A percentile compares a stretch with the other conserved stretches of the same genome.
These are phyloP conservation scores for Molorchus minor DNA, from an alignment of 2,888 invertebrate genomes.

Conservation along the genomic window DNA sequence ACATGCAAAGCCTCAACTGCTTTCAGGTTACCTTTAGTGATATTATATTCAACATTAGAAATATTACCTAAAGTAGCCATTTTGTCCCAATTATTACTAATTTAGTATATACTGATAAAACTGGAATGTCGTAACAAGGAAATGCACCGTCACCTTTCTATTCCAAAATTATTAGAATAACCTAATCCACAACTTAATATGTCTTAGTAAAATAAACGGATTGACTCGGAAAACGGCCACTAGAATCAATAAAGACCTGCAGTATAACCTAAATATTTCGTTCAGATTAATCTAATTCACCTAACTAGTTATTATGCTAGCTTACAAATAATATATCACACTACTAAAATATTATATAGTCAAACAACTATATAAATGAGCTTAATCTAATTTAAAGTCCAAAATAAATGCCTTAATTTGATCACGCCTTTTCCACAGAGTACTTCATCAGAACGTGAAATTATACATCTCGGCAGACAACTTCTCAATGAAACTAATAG, in stretches of 20 bases:
- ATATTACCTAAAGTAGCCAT: constrained; percentile 9
- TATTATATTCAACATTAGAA: constrained; percentile 16
- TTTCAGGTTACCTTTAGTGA: constrained; percentile 15
- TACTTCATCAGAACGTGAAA: background rate
- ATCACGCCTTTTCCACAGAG: background rate
- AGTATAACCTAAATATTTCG: background rate
- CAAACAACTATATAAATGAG: background rate
- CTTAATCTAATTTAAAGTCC: background rate
- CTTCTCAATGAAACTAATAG: background rate
- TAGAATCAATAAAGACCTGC: background rate
- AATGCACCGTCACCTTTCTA: background rate
- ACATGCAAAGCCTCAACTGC: constrained; percentile 19
- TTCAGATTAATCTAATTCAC: background rate
- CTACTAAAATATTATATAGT: background rate
- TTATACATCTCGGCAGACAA: background rate
- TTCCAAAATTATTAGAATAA: too few relatives aligned
- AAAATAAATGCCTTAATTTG: background rate
- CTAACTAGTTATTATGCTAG: background rate
- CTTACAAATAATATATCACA: background rate
- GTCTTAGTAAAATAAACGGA: background rate
- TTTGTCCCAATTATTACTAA: background rate
- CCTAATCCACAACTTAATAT: too few relatives aligned
- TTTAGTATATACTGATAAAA: background rate
- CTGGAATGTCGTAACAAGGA: background rate
- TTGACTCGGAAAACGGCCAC: too few relatives aligned